These are phyloP conservation scores for Emydoidea blandingii DNA, from an alignment of 2,797 vertebrate genomes.

Conservation along the genomic window DNA sequence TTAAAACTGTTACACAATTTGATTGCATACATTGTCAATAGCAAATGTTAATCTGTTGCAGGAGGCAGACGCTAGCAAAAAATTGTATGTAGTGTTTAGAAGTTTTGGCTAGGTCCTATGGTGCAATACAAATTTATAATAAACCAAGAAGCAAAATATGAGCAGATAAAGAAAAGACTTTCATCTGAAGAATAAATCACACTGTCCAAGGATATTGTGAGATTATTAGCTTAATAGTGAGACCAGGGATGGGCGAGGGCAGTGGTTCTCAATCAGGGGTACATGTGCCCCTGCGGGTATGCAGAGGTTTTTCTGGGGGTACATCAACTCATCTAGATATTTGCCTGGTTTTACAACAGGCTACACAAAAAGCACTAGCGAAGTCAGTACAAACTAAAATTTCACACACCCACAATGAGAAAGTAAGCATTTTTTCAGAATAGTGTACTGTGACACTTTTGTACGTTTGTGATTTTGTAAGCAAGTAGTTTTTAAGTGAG, in stretches of 20 bases:
- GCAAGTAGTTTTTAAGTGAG: too few species aligned
- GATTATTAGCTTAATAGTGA: neutral
- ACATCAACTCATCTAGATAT: too few species aligned
- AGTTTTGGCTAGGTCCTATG: neutral
- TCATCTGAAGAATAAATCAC: neutral
- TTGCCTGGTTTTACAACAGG: too few species aligned
- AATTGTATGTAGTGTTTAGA: neutral
- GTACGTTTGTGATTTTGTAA: too few species aligned
- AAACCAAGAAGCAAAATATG: neutral
- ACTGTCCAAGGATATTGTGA: neutral
- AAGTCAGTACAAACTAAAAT: too few species aligned
- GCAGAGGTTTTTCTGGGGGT: too few species aligned
- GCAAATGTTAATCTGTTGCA: neutral
- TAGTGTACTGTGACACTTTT: too few species aligned
- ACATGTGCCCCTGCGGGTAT: too few species aligned
- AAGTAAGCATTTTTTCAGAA: too few species aligned
- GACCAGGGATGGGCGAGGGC: neutral
- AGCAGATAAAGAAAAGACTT: neutral
- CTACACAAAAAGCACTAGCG: too few species aligned
- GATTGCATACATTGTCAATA: accelerated
- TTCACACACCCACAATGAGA: too few species aligned
- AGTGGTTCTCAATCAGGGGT: too few species aligned
- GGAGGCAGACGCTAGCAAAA: neutral
- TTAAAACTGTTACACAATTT: neutral
- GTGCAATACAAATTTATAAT: neutral